Percentiles rank a stretch among this genome's conserved stretches.
Evolutionary conservation across 2,888 invertebrate species (phyloP).

Genomic region (Pyrochroa serraticornis): DNA sequence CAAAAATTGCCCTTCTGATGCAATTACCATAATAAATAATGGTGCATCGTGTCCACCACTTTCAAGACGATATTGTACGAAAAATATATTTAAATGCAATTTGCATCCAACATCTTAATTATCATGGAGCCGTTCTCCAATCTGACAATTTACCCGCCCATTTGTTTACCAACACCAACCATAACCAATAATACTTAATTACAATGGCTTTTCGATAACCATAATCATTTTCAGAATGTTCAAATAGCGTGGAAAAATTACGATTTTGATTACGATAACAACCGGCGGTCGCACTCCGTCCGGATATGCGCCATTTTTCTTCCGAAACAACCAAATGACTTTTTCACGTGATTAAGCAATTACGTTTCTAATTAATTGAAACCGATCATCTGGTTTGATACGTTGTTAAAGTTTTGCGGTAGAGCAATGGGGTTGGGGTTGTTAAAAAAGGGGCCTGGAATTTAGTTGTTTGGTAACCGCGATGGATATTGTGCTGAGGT

Average conservation of each 20-base stretch:
- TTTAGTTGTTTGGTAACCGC: too few relatives aligned
- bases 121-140: conserved; percentile 45
- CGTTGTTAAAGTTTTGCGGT: too few relatives aligned
- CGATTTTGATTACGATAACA: conserved; percentile 32
- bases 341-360: not conserved
- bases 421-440: too few relatives aligned
- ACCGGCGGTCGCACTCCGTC: not conserved
- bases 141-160: conserved; percentile 50
- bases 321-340: not conserved
- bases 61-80: conserved; percentile 1
- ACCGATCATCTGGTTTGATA: too few relatives aligned
- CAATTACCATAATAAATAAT: too few relatives aligned
- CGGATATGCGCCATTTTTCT: conserved; percentile 11
- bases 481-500: too few relatives aligned
- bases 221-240: conserved; percentile 26
- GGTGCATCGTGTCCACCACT: not conserved
- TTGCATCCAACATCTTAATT: conserved; percentile 56
- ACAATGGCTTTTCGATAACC: conserved; percentile 31
- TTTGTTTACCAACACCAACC: conserved; percentile 48
- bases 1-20: too few relatives aligned
- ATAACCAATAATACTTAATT: conserved; percentile 37
- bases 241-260: conserved; percentile 35
- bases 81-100: conserved; percentile 30
- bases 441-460: too few relatives aligned
- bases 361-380: too few relatives aligned